Percentiles rank a stretch among this genome's conserved stretches.
phyloP scores from a whole-genome alignment of 2,113 vertebrate genomes.

The Hippoglossus stenolepis region DNA sequence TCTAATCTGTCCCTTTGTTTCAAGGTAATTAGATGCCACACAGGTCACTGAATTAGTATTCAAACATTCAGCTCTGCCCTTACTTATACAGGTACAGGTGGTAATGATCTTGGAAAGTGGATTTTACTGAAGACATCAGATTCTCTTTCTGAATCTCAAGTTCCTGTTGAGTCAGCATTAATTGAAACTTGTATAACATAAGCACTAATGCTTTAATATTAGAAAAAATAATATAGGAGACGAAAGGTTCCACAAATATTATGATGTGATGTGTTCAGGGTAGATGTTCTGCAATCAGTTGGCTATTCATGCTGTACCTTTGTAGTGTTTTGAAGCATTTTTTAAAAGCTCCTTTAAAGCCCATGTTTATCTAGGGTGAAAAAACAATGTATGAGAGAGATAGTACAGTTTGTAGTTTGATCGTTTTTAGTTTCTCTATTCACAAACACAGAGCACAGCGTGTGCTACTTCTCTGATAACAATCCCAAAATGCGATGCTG shows the following conservation, averaged over 20 bases:
- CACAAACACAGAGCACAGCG: neutral
- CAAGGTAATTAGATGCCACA: constrained; percentile 28
- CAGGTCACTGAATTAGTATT: constrained; percentile 38
- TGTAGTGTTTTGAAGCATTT: neutral
- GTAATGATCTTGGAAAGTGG: neutral
- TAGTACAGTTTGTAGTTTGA: neutral
- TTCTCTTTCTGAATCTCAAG: neutral
- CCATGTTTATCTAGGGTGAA: no score
- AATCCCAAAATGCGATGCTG: neutral
- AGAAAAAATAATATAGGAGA: no score
- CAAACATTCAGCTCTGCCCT: neutral
- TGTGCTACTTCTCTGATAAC: neutral
- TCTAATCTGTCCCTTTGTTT: constrained; percentile 19
- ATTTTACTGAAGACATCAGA: neutral
- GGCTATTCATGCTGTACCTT: neutral
- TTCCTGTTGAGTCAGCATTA: neutral
- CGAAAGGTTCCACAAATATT: neutral
- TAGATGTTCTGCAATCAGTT: no score
- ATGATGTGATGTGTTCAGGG: neutral
- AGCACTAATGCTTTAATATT: no score
- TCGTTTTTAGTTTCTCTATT: neutral
- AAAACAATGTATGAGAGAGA: neutral
- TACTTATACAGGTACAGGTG: neutral
- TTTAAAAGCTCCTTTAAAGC: neutral
- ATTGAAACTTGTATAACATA: neutral